Percentiles rank a stretch among this genome's conserved stretches.
Evolutionary conservation across 2,888 invertebrate species (phyloP).

Genomic region (Shargacucullia verbasci): DNA sequence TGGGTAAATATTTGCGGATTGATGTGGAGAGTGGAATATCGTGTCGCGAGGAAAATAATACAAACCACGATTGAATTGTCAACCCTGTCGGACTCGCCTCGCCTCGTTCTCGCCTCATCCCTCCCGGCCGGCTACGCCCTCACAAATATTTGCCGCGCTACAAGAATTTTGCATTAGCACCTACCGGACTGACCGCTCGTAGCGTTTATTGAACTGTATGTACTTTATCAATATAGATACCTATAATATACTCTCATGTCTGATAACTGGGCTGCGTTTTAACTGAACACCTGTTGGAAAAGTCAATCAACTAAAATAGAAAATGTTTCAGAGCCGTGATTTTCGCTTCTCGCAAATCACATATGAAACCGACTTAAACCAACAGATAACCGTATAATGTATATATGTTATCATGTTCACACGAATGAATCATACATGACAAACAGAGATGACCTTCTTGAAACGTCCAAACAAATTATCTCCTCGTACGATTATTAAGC

Average conservation of each 20-base stretch:
- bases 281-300: slow-evolving; percentile 48
- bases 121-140: slow-evolving; percentile 64
- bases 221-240: slow-evolving; percentile 56
- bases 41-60: slow-evolving; percentile 44
- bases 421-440: slow-evolving; percentile 74
- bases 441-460: slow-evolving; percentile 67
- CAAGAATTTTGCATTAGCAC: slow-evolving; percentile 82
- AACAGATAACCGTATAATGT: slow-evolving; percentile 30
- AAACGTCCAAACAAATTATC: slow-evolving; percentile 71
- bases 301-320: slow-evolving; percentile 55
- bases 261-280: slow-evolving; percentile 37
- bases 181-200: slow-evolving; percentile 65
- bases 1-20: slow-evolving; percentile 30
- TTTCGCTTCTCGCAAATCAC: slow-evolving; percentile 23
- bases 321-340: slow-evolving; percentile 39
- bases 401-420: slow-evolving; percentile 57
- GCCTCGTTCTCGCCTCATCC: slow-evolving; percentile 52
- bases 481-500: slow-evolving; percentile 42
- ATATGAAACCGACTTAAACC: slow-evolving; percentile 26
- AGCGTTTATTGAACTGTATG: slow-evolving; percentile 70
- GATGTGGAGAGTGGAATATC: slow-evolving; percentile 41
- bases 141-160: slow-evolving; percentile 76
- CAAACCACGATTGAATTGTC: slow-evolving; percentile 49
- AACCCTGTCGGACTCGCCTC: slow-evolving; percentile 54
- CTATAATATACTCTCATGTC: slow-evolving; percentile 33